phyloP scores from a whole-genome alignment of 2,797 vertebrate genomes.

The Scleropages formosus region DNA sequence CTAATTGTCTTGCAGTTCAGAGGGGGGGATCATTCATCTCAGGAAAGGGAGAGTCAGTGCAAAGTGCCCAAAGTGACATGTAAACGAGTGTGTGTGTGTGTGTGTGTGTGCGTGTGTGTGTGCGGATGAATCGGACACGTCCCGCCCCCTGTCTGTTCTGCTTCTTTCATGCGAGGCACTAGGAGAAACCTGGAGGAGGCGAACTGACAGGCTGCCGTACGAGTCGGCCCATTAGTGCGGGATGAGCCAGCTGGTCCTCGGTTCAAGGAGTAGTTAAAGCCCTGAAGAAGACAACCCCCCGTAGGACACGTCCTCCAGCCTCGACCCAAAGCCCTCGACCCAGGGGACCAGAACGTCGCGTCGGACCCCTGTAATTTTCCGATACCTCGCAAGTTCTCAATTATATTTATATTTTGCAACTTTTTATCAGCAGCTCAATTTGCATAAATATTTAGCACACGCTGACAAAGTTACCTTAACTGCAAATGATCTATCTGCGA shows the following conservation, averaged over 20 bases:
- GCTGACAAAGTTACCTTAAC: too few species aligned
- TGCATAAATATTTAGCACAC: neutral
- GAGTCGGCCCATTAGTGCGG: slow-evolving; percentile 63
- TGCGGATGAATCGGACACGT: slow-evolving; percentile 36
- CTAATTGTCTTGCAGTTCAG: too few species aligned
- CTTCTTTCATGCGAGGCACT: slow-evolving; percentile 24
- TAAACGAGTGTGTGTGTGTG: slow-evolving; percentile 41
- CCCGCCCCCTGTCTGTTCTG: slow-evolving; percentile 2
- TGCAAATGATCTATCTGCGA: too few species aligned
- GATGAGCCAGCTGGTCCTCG: slow-evolving; percentile 48
- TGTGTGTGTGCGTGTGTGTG: slow-evolving; percentile 37
- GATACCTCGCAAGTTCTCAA: too few species aligned
- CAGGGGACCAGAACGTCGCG: neutral
- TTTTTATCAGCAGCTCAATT: too few species aligned
- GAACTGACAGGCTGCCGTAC: slow-evolving; percentile 57
- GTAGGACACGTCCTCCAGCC: slow-evolving; percentile 44
- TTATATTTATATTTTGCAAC: too few species aligned
- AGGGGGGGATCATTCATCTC: slow-evolving; percentile 7
- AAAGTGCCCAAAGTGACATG: neutral
- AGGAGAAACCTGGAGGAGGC: slow-evolving; percentile 47
- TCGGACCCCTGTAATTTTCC: too few species aligned
- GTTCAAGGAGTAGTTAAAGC: slow-evolving; percentile 55
- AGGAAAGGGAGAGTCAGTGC: slow-evolving; percentile 32
- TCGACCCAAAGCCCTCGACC: slow-evolving; percentile 26
- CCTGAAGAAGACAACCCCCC: slow-evolving; percentile 47